Evolutionary conservation across 2,113 vertebrate species (phyloP).

Genomic region (Rana temporaria): DNA sequence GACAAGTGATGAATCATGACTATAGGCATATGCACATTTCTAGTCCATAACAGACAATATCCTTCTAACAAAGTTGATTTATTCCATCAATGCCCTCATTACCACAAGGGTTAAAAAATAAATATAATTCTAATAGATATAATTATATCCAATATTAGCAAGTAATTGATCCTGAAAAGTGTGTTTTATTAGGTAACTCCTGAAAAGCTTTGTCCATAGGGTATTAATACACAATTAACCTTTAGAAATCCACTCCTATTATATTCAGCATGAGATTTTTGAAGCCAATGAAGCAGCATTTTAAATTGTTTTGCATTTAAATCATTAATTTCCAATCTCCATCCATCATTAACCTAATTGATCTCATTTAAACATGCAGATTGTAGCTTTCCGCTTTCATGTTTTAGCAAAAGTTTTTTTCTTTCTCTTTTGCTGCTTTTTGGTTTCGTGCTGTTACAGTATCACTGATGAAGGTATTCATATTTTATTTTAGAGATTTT

Average conservation of each 20-base stretch:
- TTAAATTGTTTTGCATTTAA: conserved; percentile 70
- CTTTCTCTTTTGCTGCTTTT: conserved; percentile 51
- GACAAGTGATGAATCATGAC: background rate
- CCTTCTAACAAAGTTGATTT: background rate
- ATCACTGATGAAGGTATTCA: background rate
- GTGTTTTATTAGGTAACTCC: conserved; percentile 41
- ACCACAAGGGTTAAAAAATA: conserved; percentile 21
- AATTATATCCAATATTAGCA: conserved; percentile 25
- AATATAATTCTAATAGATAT: conserved; percentile 10
- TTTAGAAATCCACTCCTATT: conserved; percentile 49
- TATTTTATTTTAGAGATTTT: too few species aligned
- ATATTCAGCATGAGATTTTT: conserved; percentile 63
- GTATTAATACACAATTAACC: conserved; percentile 57
- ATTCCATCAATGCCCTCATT: conserved; percentile 1
- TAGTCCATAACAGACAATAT: too few species aligned
- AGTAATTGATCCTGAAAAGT: conserved; percentile 46
- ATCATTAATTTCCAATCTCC: conserved; percentile 68
- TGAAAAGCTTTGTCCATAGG: conserved; percentile 58
- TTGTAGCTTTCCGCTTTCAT: conserved; percentile 61
- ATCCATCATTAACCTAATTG: conserved; percentile 72
- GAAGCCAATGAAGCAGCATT: conserved; percentile 65
- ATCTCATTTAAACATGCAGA: conserved; percentile 69
- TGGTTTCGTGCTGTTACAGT: conserved; percentile 6
- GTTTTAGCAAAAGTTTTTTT: conserved; percentile 55
- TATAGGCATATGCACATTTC: background rate